Evolutionary conservation across 2,113 vertebrate species (phyloP).

Genomic region (Oophaga pumilio): DNA sequence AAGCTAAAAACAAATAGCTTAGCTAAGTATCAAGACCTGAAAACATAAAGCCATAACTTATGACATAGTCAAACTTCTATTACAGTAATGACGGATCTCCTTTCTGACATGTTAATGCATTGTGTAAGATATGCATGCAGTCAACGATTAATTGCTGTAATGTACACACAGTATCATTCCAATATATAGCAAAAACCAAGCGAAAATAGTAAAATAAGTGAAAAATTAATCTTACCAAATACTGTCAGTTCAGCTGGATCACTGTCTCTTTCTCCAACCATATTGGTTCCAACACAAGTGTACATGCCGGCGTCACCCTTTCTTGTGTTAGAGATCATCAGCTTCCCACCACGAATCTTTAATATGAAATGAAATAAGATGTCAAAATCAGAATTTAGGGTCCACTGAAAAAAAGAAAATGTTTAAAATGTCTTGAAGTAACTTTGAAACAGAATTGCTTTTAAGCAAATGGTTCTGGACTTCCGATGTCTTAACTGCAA

Average conservation of each 20-base stretch:
- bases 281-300: constrained; percentile 95
- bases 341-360: constrained; percentile 95
- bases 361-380: neutral
- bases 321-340: constrained; percentile 97
- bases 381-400: neutral
- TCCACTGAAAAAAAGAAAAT: neutral
- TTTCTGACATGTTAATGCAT: neutral
- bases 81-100: neutral
- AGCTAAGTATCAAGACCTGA: neutral
- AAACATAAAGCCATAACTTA: neutral
- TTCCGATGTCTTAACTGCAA: too few species aligned
- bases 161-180: neutral
- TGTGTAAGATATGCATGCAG: neutral
- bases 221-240: constrained; percentile 80
- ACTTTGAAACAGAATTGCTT: neutral
- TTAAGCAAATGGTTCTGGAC: neutral
- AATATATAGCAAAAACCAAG: neutral
- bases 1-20: neutral
- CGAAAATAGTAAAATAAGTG: neutral
- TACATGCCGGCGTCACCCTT: constrained; percentile 96
- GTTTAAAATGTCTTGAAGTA: neutral
- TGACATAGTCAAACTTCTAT: neutral
- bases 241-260: constrained; percentile 96
- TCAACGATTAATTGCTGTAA: neutral
- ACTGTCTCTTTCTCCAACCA: constrained; percentile 96